Evolutionary conservation across 1,140 invertebrate genomes (phyloP).

Genomic region (Monomorium pharaonis): DNA sequence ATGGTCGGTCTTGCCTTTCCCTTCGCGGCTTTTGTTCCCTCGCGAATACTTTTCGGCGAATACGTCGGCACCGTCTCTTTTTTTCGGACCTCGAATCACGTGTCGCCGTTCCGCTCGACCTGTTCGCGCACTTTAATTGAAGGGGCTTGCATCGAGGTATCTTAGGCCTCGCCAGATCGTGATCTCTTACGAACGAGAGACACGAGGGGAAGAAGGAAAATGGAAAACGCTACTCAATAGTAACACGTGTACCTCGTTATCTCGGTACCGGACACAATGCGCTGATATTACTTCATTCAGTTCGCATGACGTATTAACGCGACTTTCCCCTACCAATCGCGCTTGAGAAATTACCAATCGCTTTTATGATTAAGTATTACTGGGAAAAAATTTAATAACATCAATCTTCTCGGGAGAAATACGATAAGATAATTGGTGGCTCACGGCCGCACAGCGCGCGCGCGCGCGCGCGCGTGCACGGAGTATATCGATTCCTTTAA

Average conservation of each 20-base stretch:
- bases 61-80: not conserved
- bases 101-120: constrained; percentile 35
- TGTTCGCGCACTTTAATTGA: not conserved
- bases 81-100: not conserved
- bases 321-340: not conserved
- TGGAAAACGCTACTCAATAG: constrained; percentile 24
- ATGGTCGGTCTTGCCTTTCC: constrained; percentile 47
- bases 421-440: constrained; percentile 27
- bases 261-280: constrained; percentile 17
- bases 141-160: not conserved
- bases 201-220: not conserved
- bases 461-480: too few relatives aligned
- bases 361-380: not conserved
- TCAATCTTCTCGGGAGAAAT: constrained; percentile 16
- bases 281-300: constrained; percentile 32
- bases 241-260: constrained; percentile 37
- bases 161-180: not conserved
- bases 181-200: constrained; percentile 12
- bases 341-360: constrained; percentile 26
- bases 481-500: not conserved
- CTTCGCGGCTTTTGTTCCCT: constrained; percentile 2
- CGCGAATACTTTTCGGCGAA: constrained; percentile 18
- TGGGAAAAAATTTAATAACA: constrained; percentile 25
- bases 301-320: constrained; percentile 6
- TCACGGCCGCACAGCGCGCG: not conserved